Conservation (phyloP, 2,888 invertebrate species). For the Nebria salina region DNA sequence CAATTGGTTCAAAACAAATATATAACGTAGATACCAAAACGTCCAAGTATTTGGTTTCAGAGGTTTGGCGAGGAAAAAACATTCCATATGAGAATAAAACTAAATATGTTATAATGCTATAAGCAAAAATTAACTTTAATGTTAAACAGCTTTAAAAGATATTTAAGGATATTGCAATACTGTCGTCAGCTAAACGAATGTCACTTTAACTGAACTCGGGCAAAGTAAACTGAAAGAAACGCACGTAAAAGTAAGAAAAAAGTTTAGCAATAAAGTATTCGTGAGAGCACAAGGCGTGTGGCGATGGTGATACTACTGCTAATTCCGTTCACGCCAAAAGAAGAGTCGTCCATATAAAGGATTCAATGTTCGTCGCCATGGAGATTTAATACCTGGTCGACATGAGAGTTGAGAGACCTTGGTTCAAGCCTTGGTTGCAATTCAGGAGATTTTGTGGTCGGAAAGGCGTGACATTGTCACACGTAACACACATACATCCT, state of each 20-base stretch:
- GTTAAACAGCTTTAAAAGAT: too few species aligned
- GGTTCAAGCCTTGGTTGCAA: conserved; percentile 25
- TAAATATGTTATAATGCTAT: too few species aligned
- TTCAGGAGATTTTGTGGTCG: conserved; percentile 5
- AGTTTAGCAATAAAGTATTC: conserved; percentile 41
- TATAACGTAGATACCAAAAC: too few species aligned
- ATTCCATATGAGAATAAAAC: too few species aligned
- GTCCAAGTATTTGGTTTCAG: too few species aligned
- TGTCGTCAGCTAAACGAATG: too few species aligned
- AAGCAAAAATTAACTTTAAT: too few species aligned
- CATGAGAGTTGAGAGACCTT: conserved; percentile 32
- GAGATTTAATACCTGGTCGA: conserved; percentile 46
- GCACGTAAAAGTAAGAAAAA: conserved; percentile 15
- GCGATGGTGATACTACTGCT: conserved; percentile 14
- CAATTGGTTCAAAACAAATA: too few species aligned
- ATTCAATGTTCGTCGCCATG: conserved; percentile 39
- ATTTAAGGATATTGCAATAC: too few species aligned
- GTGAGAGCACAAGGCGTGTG: neutral
- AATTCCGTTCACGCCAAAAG: conserved; percentile 36
- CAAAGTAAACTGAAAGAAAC: neutral
- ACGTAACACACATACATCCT: conserved; percentile 42
- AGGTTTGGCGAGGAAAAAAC: too few species aligned
- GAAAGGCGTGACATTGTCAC: conserved; percentile 32
- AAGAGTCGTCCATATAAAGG: conserved; percentile 44
- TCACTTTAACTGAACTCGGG: neutral